Base-by-base conservation (phyloP, 2,797 vertebrate genomes). In the Myioborus melanocephalus region DNA sequence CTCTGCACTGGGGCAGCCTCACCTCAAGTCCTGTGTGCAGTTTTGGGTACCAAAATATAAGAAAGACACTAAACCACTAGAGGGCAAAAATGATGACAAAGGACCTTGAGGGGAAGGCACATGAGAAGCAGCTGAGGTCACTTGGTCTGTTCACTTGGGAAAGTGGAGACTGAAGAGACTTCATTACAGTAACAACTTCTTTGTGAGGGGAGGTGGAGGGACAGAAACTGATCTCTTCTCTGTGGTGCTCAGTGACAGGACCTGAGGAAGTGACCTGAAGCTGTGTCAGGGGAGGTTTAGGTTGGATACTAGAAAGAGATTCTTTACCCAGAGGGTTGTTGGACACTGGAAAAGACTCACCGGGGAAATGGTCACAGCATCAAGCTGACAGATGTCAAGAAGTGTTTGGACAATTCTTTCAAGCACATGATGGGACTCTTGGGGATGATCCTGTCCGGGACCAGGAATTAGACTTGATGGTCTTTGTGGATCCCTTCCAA, bases 1-100 rank as follows among this genome's bases (percentile, higher is more conserved):
- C 19, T 55, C 39, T 46, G 41, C 2, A 0, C 18, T 53, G 39
- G 12, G n/a, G 5, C 0, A 0, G 14, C 47, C 39, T 55, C n/a
- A 20, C 6, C 19, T 55, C 1, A 0, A 18, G 23, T 23, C 0
- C 9, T 46, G 19, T 1, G 23, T 3, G 19, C 57, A 46, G 22
- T 9, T 63, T 12, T 71, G 41, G 23, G 28, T 23, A 6, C 6
- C 22, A n/a, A 12, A 39, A 46, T 39, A 23, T n/a, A 44, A 53
- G 10, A 41, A 59, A 50, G 23, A 10, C 5, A n/a, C 19, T 13
- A 61, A 52, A 52, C 7, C 22, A 32, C 35, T 46, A 61, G 34
- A 39, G 4, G 44, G 3, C 6, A 39, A 35, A 32, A 30, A 22
- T 37, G 22, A 52, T 27, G 14, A 5, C 3, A 10, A n/a, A 53